Conservation (phyloP, 1,140 invertebrate species). For the Drosophila fuyamai region DNA sequence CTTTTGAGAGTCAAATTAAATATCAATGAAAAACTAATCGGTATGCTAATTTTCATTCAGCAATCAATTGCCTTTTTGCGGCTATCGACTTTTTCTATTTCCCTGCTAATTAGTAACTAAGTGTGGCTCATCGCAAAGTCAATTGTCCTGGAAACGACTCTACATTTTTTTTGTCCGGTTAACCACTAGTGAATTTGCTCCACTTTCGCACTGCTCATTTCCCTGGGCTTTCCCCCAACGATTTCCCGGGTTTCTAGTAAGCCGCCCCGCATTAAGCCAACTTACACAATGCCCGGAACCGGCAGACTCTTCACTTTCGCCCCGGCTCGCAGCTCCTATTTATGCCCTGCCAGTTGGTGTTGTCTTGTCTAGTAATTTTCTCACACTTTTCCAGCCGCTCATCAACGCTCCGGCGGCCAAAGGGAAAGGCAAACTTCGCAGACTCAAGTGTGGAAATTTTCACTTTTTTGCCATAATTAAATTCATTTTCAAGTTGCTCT, state of each 20-base stretch:
- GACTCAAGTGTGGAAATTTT: conserved; percentile 81
- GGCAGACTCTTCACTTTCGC: conserved; percentile 54
- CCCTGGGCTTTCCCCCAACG: conserved; percentile 12
- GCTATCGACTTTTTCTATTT: conserved; percentile 12
- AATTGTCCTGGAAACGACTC: conserved; percentile 25
- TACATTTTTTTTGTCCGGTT: conserved; percentile 16
- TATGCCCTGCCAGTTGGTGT: conserved; percentile 50
- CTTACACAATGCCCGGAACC: conserved; percentile 42
- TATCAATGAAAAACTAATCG: neutral
- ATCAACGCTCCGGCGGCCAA: conserved; percentile 57
- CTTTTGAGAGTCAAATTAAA: neutral
- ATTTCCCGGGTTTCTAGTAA: conserved; percentile 16
- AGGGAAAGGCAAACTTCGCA: conserved; percentile 67
- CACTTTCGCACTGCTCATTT: conserved; percentile 28
- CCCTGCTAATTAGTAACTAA: conserved; percentile 62
- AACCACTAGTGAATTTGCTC: conserved; percentile 28
- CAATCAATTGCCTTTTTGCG: conserved; percentile 38
- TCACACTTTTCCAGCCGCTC: conserved; percentile 67
- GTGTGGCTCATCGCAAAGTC: conserved; percentile 58
- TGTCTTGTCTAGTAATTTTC: conserved; percentile 79
- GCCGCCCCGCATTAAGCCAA: conserved; percentile 42
- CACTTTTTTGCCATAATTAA: conserved; percentile 83
- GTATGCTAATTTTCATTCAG: conserved; percentile 52
- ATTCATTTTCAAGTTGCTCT: conserved; percentile 80
- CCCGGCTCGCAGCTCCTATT: conserved; percentile 47